Evolutionary conservation across 2,888 invertebrate genomes (phyloP), one percentile per base, ranked within the genome.

Genomic region (Chamaedrilus cognettii): DNA sequence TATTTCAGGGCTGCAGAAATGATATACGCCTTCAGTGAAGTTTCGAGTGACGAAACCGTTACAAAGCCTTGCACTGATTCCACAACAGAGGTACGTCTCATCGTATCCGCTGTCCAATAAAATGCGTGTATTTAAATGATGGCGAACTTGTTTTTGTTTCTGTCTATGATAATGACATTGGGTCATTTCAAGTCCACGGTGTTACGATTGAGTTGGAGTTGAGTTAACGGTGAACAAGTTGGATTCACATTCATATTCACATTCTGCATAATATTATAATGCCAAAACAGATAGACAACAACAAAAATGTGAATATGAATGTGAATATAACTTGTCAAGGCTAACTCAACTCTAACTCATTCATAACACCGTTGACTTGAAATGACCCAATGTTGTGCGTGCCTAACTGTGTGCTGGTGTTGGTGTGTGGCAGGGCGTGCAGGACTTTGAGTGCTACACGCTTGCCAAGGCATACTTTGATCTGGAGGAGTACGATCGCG

Each of bases 391-490:
- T 15, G 11, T 19, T 15, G 11, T 42, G 19, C 42, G 19, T 42
- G 42, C 11, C 42, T 42, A 11, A 15, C 19, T 42, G 11, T 42
- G 11, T 42, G 11, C 19, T 42, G 42, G 19, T 42, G 11, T 42
- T 42, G 42, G 19, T 19, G 7, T 55, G 23, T 23, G 23, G n/a
- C 7, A 55, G 11, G 34, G 49, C 31, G 11, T 42, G 31, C 30
- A 34, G 5, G 91, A 92, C 75, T 87, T 87, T 71, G 91, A 92
- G 78, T 85, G 87, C 31, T 95, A 92, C 81, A 87, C 88, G 51
- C 82, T 95, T 73, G 92, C 93, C 0, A 94, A 93, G 82, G 90
- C 91, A 71, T 95, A 93, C 82, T 95, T 94, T 80, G 94, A 96
- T 84, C 86, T 91, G 56, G 91, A 92, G 76, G 96, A 97, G 83